These are phyloP conservation scores for Cyprinus carpio DNA, from an alignment of 2,113 vertebrate species.

Conservation along the genomic window DNA sequence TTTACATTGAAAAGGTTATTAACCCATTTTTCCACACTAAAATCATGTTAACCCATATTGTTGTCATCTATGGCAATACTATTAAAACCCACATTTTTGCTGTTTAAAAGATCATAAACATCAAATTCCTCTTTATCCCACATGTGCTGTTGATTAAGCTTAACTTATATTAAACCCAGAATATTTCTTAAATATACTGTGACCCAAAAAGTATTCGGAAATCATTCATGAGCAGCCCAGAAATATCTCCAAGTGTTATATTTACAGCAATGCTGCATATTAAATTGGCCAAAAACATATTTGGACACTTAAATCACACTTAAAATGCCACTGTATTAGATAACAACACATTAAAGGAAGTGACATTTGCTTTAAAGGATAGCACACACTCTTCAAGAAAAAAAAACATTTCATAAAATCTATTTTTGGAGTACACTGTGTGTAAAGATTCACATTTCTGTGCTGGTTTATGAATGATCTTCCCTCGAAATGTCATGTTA, in stretches of 20 bases:
- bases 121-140: too few relatives aligned
- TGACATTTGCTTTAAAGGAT: not conserved
- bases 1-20: not conserved
- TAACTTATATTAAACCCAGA: not conserved
- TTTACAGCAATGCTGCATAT: not conserved
- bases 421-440: not conserved
- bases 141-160: not conserved
- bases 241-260: not conserved
- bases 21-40: not conserved
- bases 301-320: not conserved
- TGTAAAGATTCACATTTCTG: not conserved
- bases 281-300: not conserved
- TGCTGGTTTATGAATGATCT: conserved; percentile 1
- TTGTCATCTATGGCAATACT: too few relatives aligned
- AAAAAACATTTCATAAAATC: not conserved
- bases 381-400: not conserved
- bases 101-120: too few relatives aligned
- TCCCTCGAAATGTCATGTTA: conserved; percentile 18
- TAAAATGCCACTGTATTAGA: not conserved
- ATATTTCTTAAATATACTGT: not conserved
- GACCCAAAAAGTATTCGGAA: not conserved
- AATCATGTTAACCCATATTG: not conserved
- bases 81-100: too few relatives aligned
- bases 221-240: not conserved
- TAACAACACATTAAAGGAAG: not conserved